Base-by-base conservation (phyloP, 2,888 invertebrate species). In the Melanargia galathea region DNA sequence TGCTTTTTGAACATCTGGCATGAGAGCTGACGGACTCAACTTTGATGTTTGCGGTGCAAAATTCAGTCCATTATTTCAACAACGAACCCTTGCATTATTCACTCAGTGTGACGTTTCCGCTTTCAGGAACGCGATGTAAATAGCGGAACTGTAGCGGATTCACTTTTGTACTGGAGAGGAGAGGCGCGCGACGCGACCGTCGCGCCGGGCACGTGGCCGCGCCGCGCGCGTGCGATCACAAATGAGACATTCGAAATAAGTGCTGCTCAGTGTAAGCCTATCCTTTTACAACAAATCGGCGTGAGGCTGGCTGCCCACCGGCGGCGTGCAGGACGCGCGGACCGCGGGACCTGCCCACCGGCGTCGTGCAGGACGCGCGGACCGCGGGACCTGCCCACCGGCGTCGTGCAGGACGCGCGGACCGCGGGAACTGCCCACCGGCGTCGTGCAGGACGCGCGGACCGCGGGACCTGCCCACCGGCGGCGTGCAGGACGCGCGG, bases 91-190 rank as follows among this genome's bases (percentile, higher is more conserved):
- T 38, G 1, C n/a, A n/a, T n/a, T 13, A 38, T n/a, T 11, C 13
- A 13, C 13, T 38, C n/a, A 38, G n/a, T 38, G n/a, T 0, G n/a
- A 38, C 16, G 43, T 43, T 49, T 46, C 13, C 6, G 16, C 24
- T 63, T 60, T 6, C 68, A 66, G 66, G 60, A 64, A 52, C 49
- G 43, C 62, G 40, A 57, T 57, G 60, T 49, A 49, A 30, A 26
- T 49, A 26, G 26, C 26, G 3, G 49, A 30, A n/a, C 8, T n/a
- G 20, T 22, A 22, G 45, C 45, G 45, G 45, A 22, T 11, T 43
- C 45, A 46, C 49, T 49, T 49, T 49, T 30, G 26, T 49, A 49
- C 49, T 24, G 26, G 22, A 26, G 26, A 18, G 16, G 16, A 4
- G 24, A 18, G 7, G 43, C 43, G 45, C 45, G 22, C 22, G 22